Base-by-base conservation (phyloP, 2,113 vertebrate species). In the Epinephelus cyanopodus region DNA sequence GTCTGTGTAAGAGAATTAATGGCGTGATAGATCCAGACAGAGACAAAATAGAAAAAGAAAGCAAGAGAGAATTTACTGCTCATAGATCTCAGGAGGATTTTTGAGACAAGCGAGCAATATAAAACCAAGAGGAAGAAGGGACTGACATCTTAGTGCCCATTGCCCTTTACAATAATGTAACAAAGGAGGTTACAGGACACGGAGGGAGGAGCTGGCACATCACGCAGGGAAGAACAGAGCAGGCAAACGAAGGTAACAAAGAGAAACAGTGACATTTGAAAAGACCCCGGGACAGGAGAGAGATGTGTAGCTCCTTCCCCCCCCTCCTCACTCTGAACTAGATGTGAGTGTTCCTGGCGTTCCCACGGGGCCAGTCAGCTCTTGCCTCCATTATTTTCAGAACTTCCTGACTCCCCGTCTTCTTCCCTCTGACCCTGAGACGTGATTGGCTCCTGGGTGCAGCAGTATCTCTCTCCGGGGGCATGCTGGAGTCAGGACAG, bases 241-340 rank as follows among this genome's bases (percentile, higher is more conserved):
- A 72, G 2, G 9, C 39, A 63, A 73, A 29, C 2, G 2, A 61
- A 63, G 27, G 72, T 69, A 79, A 91, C 83, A 68, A 70, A 78
- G 39, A 81, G 69, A 56, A 48, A 81, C 80, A 78, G 86, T 89
- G 92, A 91, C 90, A 91, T 92, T 93, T 90, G 86, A 85, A 87
- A 76, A 81, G 72, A 88, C 85, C 79, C 18, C 21, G 8, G 84
- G 87, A 90, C 63, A 33, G 53, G 23, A 81, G 50, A 85, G 77
- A 63, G 86, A 77, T n/a, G 67, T 84, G 82, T 25, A n/a, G 52
- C 19, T 73, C 74, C 12, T 73, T 74, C 5, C 6, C 15, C 15
- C 15, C 15, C 62, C 66, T 4, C 79, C 52, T 74, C 64, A 14
- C 69, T 70, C 79, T 66, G 63, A 82, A 85, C 76, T 86, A 27